Base-by-base conservation (phyloP, 2,797 vertebrate genomes). In the Menidia menidia region DNA sequence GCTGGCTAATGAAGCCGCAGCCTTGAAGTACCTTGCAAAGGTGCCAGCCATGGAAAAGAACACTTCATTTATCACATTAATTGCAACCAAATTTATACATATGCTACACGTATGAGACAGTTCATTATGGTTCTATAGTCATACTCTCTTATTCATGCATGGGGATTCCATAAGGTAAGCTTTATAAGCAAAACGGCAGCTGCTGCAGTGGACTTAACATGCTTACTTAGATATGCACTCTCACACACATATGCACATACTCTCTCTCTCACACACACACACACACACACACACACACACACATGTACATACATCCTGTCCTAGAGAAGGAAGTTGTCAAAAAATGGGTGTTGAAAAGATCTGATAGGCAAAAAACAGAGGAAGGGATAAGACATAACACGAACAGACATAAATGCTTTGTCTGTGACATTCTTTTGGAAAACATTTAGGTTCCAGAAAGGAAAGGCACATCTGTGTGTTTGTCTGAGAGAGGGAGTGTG, bases 1-100 rank as follows among this genome's bases (percentile, higher is more conserved):
- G 81, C 50, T 74, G 65, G 80, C 75, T 88, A 89, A 91, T 80
- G 73, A 88, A 87, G 81, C 81, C 54, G 43, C 77, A 78, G 68
- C 81, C 78, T 81, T 75, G 44, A 73, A 73, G 86, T 92, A 87
- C 91, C 91, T 88, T 79, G 68, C 63, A 65, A 71, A 57, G 60
- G 67, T 41, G 58, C 53, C 64, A 64, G 63, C 54, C 68, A 77
- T 48, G 61, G 62, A 60, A 73, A 70, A 61, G 16, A 77, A 67
- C 39, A 25, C n/a, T 61, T 43, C 10, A 68, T 72, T 64, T 56
- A 63, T 16, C 44, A 19, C 39, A 58, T 25, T 64, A 62, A 77
- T 55, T 68, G 32, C 47, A 68, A 52, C 53, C 70, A 30, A 32
- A 63, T 55, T 79, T 77, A 15, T 47, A 35, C 18, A 48, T 33